Conservation (phyloP, 2,113 vertebrate species). For the Heliornis fulica region DNA sequence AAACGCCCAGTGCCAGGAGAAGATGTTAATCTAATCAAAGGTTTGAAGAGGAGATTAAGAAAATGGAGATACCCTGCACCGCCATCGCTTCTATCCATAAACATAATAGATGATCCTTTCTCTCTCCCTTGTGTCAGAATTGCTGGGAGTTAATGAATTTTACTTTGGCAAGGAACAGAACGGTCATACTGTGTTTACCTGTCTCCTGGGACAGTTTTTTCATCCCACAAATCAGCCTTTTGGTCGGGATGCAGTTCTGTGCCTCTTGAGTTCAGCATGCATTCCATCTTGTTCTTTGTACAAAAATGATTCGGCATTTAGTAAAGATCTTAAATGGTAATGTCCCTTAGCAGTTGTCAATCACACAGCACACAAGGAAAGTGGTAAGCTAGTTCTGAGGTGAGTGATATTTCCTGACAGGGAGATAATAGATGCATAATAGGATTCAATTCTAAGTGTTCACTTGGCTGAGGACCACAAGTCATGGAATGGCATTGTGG, state of each 20-base stretch:
- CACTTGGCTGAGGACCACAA: background rate
- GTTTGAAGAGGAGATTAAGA: background rate
- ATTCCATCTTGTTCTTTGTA: background rate
- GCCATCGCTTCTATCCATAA: background rate
- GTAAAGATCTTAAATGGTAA: slow-evolving; percentile 21
- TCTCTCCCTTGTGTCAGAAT: background rate
- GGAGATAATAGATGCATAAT: background rate
- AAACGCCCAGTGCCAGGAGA: background rate
- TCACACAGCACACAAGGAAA: background rate
- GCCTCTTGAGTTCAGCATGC: background rate
- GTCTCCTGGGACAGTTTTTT: background rate
- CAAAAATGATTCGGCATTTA: slow-evolving; percentile 13
- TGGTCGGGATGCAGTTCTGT: background rate
- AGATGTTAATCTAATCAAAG: background rate
- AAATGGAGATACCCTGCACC: background rate
- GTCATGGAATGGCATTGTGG: background rate
- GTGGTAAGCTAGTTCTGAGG: background rate
- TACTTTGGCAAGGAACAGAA: background rate
- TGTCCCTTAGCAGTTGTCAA: background rate
- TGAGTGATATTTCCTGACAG: background rate
- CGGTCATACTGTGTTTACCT: background rate
- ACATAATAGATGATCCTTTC: background rate
- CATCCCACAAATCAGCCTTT: background rate
- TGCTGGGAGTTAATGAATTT: background rate
- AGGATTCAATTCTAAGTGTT: background rate